Conservation (phyloP, 2,888 invertebrate genomes). For the Agonopterix alstromeriana region DNA sequence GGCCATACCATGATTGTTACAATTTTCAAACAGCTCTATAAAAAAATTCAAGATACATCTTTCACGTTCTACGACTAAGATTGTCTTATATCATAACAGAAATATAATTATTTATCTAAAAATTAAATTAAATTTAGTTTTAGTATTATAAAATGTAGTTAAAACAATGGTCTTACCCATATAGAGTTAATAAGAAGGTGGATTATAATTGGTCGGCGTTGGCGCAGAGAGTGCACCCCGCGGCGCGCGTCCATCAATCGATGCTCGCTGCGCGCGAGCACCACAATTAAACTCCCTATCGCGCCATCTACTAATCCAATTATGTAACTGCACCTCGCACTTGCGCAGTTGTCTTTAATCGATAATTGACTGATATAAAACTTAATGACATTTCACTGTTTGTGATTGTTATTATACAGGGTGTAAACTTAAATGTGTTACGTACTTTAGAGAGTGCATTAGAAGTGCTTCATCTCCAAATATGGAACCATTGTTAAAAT, state of each 20-base stretch:
- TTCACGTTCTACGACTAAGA: no score
- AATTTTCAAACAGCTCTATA: no score
- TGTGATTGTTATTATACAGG: slow-evolving; percentile 15
- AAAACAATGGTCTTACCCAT: slow-evolving; percentile 17
- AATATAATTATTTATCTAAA: no score
- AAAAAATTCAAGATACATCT: no score
- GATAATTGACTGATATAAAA: slow-evolving; percentile 47
- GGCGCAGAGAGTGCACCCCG: slow-evolving; percentile 47
- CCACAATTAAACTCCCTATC: slow-evolving; percentile 59
- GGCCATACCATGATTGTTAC: no score
- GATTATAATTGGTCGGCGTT: slow-evolving; percentile 53
- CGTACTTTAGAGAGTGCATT: no score
- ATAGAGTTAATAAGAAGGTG: slow-evolving; percentile 24
- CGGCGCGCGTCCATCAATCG: slow-evolving; percentile 61
- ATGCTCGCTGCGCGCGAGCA: slow-evolving; percentile 37
- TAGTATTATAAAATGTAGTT: no score
- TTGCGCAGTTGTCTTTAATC: slow-evolving; percentile 45
- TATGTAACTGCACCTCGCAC: slow-evolving; percentile 50
- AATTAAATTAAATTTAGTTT: no score
- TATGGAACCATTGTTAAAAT: not conserved
- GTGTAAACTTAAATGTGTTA: no score
- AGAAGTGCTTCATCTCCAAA: no score
- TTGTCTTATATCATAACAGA: no score
- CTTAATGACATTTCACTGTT: slow-evolving; percentile 23
- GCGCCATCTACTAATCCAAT: slow-evolving; percentile 66